Conservation (phyloP, 2,888 invertebrate species). For the Brenthis hecate region DNA sequence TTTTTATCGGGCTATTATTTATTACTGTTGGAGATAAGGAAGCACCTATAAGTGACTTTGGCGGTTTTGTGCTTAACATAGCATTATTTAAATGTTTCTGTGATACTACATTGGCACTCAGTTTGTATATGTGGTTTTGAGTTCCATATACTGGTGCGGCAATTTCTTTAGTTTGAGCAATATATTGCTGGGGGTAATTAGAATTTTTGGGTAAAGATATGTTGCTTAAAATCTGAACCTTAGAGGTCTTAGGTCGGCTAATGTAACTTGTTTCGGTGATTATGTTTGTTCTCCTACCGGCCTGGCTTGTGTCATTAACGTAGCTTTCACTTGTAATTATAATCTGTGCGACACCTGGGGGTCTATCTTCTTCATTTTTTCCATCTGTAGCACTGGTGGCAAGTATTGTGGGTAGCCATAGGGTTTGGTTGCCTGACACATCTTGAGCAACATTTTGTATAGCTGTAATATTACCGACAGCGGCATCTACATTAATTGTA, state of each 20-base stretch:
- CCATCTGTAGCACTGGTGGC: constrained; percentile 65
- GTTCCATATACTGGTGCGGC: constrained; percentile 67
- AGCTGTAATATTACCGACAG: constrained; percentile 73
- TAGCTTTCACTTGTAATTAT: constrained; percentile 77
- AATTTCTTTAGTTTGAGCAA: constrained; percentile 66
- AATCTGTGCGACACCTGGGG: constrained; percentile 72
- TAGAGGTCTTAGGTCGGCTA: constrained; percentile 67
- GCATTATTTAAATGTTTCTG: constrained; percentile 70
- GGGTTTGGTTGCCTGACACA: constrained; percentile 68
- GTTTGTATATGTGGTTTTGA: constrained; percentile 73
- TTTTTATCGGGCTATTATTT: constrained; percentile 71
- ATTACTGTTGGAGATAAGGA: constrained; percentile 64
- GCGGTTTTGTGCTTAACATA: constrained; percentile 68
- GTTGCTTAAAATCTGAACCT: constrained; percentile 79
- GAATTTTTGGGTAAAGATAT: constrained; percentile 75
- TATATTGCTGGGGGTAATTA: constrained; percentile 68
- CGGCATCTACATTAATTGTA: constrained; percentile 75
- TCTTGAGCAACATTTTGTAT: constrained; percentile 77
- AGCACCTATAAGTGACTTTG: constrained; percentile 71
- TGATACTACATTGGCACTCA: constrained; percentile 65
- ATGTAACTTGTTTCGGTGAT: constrained; percentile 71
- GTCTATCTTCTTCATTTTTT: constrained; percentile 67
- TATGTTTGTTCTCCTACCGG: constrained; percentile 66
- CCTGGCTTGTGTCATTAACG: constrained; percentile 62
- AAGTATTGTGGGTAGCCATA: constrained; percentile 77